Conservation (phyloP, 2,797 vertebrate genomes). For the Halcyon smyrnensis region DNA sequence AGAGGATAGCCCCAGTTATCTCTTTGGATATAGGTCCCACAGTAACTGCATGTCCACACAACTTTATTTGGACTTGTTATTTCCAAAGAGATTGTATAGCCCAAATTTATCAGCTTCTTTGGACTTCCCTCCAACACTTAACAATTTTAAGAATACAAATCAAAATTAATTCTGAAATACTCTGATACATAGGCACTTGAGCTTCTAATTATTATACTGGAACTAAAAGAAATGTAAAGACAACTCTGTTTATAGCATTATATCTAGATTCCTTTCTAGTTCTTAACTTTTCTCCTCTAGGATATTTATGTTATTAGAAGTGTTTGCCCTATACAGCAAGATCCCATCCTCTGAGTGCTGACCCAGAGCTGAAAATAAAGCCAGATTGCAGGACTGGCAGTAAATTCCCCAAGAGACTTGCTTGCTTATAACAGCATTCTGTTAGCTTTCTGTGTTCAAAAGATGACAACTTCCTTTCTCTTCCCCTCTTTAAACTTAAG, state of each 20-base stretch:
- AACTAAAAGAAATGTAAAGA: neutral
- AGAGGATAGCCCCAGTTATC: neutral
- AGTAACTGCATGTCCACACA: neutral
- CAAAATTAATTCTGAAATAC: neutral
- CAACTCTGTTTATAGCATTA: neutral
- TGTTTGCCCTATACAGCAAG: neutral
- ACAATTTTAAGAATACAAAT: neutral
- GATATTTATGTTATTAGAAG: neutral
- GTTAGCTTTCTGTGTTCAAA: neutral
- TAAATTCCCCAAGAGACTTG: neutral
- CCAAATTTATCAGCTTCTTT: neutral
- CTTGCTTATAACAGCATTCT: neutral
- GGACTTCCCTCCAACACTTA: neutral
- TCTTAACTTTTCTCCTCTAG: neutral
- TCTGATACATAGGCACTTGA: neutral
- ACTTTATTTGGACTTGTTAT: neutral
- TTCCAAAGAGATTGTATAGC: neutral
- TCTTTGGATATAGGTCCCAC: neutral
- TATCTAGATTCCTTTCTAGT: neutral
- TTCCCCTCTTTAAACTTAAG: neutral
- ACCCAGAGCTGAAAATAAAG: conserved; percentile 36
- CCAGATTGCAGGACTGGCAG: neutral
- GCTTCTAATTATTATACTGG: neutral
- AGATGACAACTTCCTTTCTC: neutral
- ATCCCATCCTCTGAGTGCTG: neutral